Evolutionary conservation across 2,888 invertebrate species (phyloP).

Genomic region (Eudasyphora cyanicolor): DNA sequence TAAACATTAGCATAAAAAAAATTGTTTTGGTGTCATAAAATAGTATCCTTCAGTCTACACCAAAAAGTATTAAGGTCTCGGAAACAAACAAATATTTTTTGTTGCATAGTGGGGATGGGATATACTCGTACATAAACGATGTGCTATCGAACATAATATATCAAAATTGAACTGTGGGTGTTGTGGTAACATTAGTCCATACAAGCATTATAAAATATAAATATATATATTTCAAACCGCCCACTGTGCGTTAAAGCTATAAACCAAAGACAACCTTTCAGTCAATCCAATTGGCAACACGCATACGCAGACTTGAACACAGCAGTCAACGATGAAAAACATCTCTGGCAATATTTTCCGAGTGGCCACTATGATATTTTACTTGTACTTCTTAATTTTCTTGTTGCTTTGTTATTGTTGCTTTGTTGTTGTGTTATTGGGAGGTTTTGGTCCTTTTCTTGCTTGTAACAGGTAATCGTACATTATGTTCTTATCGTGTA

Average conservation of each 20-base stretch:
- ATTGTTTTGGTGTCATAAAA: too few species aligned
- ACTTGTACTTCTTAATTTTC: background rate
- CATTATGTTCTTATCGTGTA: constrained; percentile 51
- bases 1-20: too few species aligned
- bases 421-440: background rate
- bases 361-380: constrained; percentile 4
- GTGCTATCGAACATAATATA: too few species aligned
- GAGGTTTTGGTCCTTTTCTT: background rate
- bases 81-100: too few species aligned
- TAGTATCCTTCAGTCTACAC: too few species aligned
- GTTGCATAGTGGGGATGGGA: too few species aligned
- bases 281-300: background rate
- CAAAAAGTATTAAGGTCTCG: too few species aligned
- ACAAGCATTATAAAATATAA: too few species aligned
- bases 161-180: too few species aligned
- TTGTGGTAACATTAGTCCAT: too few species aligned
- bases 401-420: background rate
- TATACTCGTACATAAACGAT: too few species aligned
- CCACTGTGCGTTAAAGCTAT: background rate
- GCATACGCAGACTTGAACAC: background rate
- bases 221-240: background rate
- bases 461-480: constrained; percentile 50
- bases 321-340: background rate
- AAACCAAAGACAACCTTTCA: background rate
- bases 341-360: constrained; percentile 24